Evolutionary conservation across 2,888 invertebrate genomes (phyloP), one percentile per base, ranked within the genome.

Genomic region (Tipula vernalis): DNA sequence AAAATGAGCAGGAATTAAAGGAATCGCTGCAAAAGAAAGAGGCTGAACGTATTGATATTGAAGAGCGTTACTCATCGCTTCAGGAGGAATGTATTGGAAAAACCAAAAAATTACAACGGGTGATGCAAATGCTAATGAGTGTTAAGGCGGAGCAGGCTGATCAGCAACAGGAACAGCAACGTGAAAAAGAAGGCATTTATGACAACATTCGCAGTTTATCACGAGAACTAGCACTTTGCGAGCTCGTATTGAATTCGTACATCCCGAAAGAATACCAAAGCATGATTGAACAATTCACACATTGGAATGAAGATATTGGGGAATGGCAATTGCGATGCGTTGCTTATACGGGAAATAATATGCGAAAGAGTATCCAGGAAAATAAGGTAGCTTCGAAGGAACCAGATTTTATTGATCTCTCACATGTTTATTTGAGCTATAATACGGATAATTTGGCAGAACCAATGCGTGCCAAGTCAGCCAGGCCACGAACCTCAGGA

Each of bases 261-360:
- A 98, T 99, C 91, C 99, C 99, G 0, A 95, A 95, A 89, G 96
- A 98, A 90, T 98, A 98, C 91, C 96, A 98, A 96, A 95, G 95
- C 86, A 94, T 97, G 92, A 96, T 99, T 88, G 97, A 98, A 90
- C 94, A 96, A 89, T 97, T 98, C 90, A 96, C 98, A 83, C 96
- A 97, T 90, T 99, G 99, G 98, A 99, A 98, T 92, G 98, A 98
- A 91, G 99, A 99, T 90, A 97, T 98, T 44, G 99, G 99, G 44
- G 99, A 99, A 91, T 99, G 99, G 97, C 98, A 99, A 91, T 94
- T 99, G 85, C 96, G 96, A 91, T 99, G 99, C 91, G 98, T 99
- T 6, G 99, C 99, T 0, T 99, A 99, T 91, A 98, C 99, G 6
- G 99, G 99, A 0, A 99, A 99, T 92, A 99, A 99, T 91, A 99